phyloP scores from a whole-genome alignment of 2,888 invertebrate genomes.

The Julus scandinavius region DNA sequence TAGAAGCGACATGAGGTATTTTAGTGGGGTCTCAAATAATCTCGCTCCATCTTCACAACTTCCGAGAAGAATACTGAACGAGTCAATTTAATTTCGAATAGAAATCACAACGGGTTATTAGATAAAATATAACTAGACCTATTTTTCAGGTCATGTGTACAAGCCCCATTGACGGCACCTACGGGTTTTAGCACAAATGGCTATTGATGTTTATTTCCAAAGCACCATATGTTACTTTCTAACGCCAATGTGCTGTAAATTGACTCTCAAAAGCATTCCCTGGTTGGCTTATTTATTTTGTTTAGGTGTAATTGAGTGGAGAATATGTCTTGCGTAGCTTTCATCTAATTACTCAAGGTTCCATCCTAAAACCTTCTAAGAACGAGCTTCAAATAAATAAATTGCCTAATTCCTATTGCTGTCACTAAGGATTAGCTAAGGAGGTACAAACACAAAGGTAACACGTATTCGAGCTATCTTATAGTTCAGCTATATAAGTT shows the following conservation, averaged over 20 bases:
- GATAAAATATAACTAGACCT: neutral
- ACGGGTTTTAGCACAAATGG: no score
- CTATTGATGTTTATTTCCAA: neutral
- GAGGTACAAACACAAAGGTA: neutral
- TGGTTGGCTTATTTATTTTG: neutral
- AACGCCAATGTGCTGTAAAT: neutral
- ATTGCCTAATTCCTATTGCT: neutral
- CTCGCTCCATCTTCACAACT: neutral
- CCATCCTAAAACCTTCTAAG: neutral
- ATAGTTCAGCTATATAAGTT: neutral
- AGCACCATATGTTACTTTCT: neutral
- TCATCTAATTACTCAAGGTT: neutral
- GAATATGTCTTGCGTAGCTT: neutral
- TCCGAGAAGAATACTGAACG: neutral
- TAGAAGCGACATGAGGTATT: neutral
- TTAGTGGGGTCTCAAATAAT: neutral
- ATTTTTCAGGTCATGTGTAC: neutral
- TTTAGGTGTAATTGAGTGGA: neutral
- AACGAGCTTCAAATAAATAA: neutral
- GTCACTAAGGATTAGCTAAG: neutral
- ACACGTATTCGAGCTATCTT: neutral
- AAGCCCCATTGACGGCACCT: neutral
- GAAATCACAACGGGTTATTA: neutral
- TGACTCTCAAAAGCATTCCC: neutral
- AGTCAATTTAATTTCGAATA: neutral